Conservation (phyloP, 1,140 invertebrate genomes). For the Lasioglossum baleicum region DNA sequence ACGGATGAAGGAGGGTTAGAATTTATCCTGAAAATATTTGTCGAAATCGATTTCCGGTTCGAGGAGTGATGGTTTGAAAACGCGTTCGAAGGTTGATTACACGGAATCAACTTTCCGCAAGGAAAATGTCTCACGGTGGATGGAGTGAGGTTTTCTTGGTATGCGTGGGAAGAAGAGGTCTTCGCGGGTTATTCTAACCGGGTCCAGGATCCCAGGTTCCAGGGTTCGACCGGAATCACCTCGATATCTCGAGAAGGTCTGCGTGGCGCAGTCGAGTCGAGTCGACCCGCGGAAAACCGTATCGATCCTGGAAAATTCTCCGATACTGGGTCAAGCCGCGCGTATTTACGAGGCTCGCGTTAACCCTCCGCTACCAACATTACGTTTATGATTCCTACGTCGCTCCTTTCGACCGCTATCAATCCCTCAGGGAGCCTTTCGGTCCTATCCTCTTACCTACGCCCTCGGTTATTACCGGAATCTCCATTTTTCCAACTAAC, state of each 20-base stretch:
- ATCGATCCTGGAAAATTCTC: constrained; percentile 64
- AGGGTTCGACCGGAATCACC: not conserved
- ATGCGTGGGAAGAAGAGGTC: too few relatives aligned
- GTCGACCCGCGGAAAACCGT: constrained; percentile 45
- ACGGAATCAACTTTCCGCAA: too few relatives aligned
- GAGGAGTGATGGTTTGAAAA: too few relatives aligned
- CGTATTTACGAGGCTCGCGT: constrained; percentile 49
- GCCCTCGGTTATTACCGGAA: too few relatives aligned
- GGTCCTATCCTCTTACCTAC: too few relatives aligned
- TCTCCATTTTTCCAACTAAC: too few relatives aligned
- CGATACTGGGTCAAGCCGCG: constrained; percentile 60
- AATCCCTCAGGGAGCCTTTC: not conserved
- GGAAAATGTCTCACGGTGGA: too few relatives aligned
- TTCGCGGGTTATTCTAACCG: not conserved
- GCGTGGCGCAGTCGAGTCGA: constrained; percentile 17
- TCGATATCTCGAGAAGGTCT: constrained; percentile 30
- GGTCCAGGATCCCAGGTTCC: not conserved
- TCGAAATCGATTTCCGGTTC: too few relatives aligned
- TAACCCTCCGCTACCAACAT: constrained; percentile 5
- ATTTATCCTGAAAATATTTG: too few relatives aligned
- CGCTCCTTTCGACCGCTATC: not conserved
- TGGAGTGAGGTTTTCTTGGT: too few relatives aligned
- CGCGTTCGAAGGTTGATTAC: too few relatives aligned
- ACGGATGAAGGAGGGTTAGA: too few relatives aligned
- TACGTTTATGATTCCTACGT: constrained; percentile 23